Evolutionary conservation across 2,113 vertebrate species (phyloP).

Genomic region (Syrmaticus mikado): DNA sequence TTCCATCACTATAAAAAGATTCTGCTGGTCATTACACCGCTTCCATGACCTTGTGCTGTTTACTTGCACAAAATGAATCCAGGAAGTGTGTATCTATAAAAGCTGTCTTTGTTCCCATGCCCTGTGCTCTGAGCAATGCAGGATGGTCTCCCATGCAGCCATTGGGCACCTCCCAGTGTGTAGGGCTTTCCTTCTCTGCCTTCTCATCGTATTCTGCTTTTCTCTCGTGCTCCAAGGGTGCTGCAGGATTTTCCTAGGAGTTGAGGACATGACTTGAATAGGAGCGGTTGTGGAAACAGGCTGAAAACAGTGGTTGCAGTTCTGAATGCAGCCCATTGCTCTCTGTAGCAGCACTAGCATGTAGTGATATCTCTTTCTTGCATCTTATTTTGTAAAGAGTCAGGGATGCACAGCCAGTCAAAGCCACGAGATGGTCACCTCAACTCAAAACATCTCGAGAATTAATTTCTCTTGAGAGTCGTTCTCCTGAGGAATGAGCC

Average conservation of each 20-base stretch:
- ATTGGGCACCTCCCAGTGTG: neutral
- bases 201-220: neutral
- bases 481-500: neutral
- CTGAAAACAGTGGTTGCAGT: neutral
- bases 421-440: neutral
- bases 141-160: neutral
- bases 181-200: neutral
- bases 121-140: neutral
- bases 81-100: neutral
- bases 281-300: neutral
- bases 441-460: neutral
- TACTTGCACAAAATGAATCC: neutral
- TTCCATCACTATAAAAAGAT: neutral
- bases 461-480: neutral
- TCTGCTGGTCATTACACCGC: neutral
- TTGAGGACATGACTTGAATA: neutral
- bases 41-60: neutral
- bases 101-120: neutral
- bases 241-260: neutral
- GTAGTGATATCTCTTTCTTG: rapidly evolving
- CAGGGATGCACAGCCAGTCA: rapidly evolving
- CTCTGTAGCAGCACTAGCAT: neutral
- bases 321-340: neutral
- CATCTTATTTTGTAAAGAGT: neutral
- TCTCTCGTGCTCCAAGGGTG: neutral